Conservation (phyloP, 2,797 vertebrate species). For the Tympanoctomys barrerae region DNA sequence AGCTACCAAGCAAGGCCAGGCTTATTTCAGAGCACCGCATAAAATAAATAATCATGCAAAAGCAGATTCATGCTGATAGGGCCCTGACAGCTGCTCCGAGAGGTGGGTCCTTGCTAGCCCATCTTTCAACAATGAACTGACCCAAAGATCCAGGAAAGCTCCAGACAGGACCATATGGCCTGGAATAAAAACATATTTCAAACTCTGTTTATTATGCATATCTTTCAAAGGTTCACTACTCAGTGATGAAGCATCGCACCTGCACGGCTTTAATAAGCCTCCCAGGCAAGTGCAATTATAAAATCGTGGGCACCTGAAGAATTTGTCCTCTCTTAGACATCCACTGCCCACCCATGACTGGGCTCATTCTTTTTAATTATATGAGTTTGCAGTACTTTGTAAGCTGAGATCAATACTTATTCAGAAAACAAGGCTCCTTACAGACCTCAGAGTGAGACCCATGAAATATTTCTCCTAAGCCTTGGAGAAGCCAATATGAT, state of each 20-base stretch:
- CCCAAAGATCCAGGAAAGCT: constrained; percentile 73
- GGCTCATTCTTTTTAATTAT: constrained; percentile 86
- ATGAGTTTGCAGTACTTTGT: constrained; percentile 78
- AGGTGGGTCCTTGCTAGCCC: constrained; percentile 72
- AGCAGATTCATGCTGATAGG: constrained; percentile 80
- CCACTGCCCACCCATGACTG: constrained; percentile 71
- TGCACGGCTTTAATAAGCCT: constrained; percentile 82
- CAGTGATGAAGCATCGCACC: constrained; percentile 81
- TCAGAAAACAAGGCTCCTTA: constrained; percentile 84
- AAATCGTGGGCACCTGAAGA: constrained; percentile 72
- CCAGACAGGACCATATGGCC: constrained; percentile 78
- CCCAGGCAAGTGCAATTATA: constrained; percentile 79
- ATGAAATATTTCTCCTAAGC: constrained; percentile 79
- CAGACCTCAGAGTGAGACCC: constrained; percentile 78
- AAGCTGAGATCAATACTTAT: constrained; percentile 85
- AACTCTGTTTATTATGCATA: constrained; percentile 79
- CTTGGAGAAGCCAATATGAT: constrained; percentile 69
- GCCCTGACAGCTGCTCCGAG: constrained; percentile 82
- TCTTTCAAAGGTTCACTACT: constrained; percentile 83
- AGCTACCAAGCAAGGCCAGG: constrained; percentile 57
- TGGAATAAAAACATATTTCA: constrained; percentile 81
- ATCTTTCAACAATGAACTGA: constrained; percentile 78
- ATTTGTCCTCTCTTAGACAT: constrained; percentile 70
- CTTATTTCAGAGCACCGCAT: constrained; percentile 70
- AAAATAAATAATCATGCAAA: constrained; percentile 83